Evolutionary conservation across 2,797 vertebrate genomes (phyloP).

Genomic region (Forpus xanthops): DNA sequence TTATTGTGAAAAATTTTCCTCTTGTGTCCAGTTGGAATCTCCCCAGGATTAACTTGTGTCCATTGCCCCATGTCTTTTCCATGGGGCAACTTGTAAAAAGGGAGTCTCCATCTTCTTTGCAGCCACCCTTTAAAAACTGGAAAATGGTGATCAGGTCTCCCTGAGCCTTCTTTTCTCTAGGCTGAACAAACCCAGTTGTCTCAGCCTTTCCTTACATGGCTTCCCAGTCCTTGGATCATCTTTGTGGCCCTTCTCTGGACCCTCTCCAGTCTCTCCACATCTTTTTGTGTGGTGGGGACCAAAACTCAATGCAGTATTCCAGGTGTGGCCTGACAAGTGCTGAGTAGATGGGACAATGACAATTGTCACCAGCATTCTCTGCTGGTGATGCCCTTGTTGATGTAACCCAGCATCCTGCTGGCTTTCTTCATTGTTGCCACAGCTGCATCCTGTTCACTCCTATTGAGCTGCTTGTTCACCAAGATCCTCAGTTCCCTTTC

Average conservation of each 20-base stretch:
- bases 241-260: neutral
- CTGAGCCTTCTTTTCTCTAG: neutral
- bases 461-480: neutral
- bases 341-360: neutral
- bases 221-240: neutral
- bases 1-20: neutral
- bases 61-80: neutral
- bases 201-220: neutral
- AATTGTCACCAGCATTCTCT: neutral
- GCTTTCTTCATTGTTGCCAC: neutral
- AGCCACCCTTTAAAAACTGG: neutral
- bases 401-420: neutral
- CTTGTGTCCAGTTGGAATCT: neutral
- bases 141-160: neutral
- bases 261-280: neutral
- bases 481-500: neutral
- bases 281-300: neutral
- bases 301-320: neutral
- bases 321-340: neutral
- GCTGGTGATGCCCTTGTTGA: neutral
- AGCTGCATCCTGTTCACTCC: neutral
- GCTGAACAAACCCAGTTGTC: neutral
- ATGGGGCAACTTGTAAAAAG: neutral
- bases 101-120: neutral
- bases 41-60: neutral